phyloP scores from a whole-genome alignment of 2,888 invertebrate species.

The Nemotelus nigrinus region DNA sequence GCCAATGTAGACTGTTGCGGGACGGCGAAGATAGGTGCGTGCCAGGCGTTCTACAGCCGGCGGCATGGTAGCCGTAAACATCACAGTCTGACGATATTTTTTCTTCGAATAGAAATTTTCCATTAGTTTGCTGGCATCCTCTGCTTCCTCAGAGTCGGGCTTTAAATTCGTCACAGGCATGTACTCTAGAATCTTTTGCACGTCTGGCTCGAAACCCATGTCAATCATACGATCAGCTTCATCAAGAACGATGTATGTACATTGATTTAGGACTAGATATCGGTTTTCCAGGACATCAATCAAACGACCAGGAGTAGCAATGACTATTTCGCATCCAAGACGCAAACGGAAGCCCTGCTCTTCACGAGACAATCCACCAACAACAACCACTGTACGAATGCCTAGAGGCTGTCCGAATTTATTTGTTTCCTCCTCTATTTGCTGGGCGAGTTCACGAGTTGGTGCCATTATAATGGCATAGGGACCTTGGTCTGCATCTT shows the following conservation, averaged over 20 bases:
- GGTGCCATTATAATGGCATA: slow-evolving; percentile 99
- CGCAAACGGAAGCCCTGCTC: slow-evolving; percentile 97
- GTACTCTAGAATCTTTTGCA: slow-evolving; percentile 96
- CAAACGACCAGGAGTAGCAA: slow-evolving; percentile 98
- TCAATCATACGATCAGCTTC: slow-evolving; percentile 99
- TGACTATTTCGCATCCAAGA: slow-evolving; percentile 98
- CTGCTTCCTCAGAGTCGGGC: slow-evolving; percentile 98
- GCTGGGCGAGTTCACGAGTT: slow-evolving; percentile 98
- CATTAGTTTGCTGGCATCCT: slow-evolving; percentile 89
- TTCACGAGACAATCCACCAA: slow-evolving; percentile 96
- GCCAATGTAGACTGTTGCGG: slow-evolving; percentile 97
- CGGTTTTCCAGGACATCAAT: slow-evolving; percentile 98
- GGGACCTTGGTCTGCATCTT: slow-evolving; percentile 94
- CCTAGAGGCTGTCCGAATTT: slow-evolving; percentile 95
- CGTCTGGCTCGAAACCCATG: slow-evolving; percentile 99
- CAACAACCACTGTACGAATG: slow-evolving; percentile 95
- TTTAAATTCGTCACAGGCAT: slow-evolving; percentile 99
- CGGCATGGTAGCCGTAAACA: slow-evolving; percentile 99
- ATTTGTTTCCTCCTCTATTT: slow-evolving; percentile 98
- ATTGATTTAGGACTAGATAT: slow-evolving; percentile 95
- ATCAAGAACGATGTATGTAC: slow-evolving; percentile 96
- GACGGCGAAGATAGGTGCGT: slow-evolving; percentile 91
- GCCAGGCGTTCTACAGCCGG: slow-evolving; percentile 97
- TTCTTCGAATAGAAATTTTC: slow-evolving; percentile 95
- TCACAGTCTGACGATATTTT: slow-evolving; percentile 98